Evolutionary conservation across 2,797 vertebrate species (phyloP).

Genomic region (Pangasius sanitwongsei): DNA sequence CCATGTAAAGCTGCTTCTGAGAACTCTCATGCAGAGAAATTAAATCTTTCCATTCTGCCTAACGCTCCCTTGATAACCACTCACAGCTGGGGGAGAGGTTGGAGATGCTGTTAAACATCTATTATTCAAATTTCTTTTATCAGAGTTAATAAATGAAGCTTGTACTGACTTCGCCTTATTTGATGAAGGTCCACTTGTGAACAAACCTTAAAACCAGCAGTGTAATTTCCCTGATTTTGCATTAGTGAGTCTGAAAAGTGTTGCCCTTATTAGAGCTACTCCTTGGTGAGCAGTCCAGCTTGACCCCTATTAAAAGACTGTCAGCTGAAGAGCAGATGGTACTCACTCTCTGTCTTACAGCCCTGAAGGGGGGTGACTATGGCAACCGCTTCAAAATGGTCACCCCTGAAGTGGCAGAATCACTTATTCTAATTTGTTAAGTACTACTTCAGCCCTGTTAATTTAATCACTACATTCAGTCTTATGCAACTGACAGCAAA

Average conservation of each 20-base stretch:
- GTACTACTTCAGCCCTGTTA: slow-evolving; percentile 75
- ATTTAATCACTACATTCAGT: slow-evolving; percentile 76
- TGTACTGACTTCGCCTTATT: slow-evolving; percentile 35
- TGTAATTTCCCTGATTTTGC: slow-evolving; percentile 71
- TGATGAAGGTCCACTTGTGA: slow-evolving; percentile 29
- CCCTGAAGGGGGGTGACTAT: slow-evolving; percentile 70
- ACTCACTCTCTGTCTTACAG: slow-evolving; percentile 57
- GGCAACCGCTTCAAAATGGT: slow-evolving; percentile 76
- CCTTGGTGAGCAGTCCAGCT: slow-evolving; percentile 70
- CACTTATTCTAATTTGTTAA: slow-evolving; percentile 82
- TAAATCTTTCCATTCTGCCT: slow-evolving; percentile 40
- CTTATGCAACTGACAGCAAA: slow-evolving; percentile 73
- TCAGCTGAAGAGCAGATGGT: slow-evolving; percentile 77
- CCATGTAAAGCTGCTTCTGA: slow-evolving; percentile 24
- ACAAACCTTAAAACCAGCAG: slow-evolving; percentile 54
- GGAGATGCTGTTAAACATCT: slow-evolving; percentile 28
- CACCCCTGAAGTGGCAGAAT: slow-evolving; percentile 73
- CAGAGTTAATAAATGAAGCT: slow-evolving; percentile 10
- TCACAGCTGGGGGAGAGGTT: slow-evolving; percentile 13
- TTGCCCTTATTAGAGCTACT: slow-evolving; percentile 68
- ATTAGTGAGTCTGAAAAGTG: slow-evolving; percentile 68
- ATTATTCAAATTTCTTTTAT: slow-evolving; percentile 32
- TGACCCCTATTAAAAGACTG: slow-evolving; percentile 79
- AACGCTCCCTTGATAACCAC: slow-evolving; percentile 25
- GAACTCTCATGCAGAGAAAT: slow-evolving; percentile 39